phyloP scores from a whole-genome alignment of 2,888 invertebrate genomes.

The Drosophila formosana region DNA sequence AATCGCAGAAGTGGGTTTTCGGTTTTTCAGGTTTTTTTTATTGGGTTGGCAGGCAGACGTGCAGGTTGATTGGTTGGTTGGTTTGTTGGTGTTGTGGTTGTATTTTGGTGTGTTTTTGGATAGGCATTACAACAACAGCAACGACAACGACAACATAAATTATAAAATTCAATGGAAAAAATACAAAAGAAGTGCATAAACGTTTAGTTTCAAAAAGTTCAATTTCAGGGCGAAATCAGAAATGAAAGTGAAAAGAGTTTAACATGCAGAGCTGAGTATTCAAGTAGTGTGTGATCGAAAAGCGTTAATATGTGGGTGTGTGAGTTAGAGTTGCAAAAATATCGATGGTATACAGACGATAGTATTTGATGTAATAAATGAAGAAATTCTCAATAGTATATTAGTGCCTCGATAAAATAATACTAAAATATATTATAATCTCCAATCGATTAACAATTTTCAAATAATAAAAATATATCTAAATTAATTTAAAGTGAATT shows the following conservation, averaged over 20 bases:
- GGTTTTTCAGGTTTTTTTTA: constrained; percentile 28
- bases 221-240: constrained; percentile 34
- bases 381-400: too few species aligned
- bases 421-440: too few species aligned
- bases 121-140: constrained; percentile 62
- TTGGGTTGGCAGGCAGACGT: constrained; percentile 38
- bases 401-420: too few species aligned
- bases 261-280: constrained; percentile 30
- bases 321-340: constrained; percentile 8
- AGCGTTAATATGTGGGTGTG: constrained; percentile 24
- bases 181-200: constrained; percentile 53
- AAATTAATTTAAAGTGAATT: too few species aligned
- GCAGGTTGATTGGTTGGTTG: constrained; percentile 42
- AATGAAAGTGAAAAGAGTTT: constrained; percentile 29
- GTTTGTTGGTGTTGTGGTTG: constrained; percentile 1
- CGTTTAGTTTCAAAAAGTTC: constrained; percentile 36
- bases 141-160: constrained; percentile 62
- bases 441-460: too few species aligned
- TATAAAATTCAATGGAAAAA: constrained; percentile 40
- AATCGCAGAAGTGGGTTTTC: constrained; percentile 21
- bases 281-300: constrained; percentile 19
- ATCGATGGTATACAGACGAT: neutral
- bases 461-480: neutral
- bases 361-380: neutral
- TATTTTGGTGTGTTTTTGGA: constrained; percentile 21